phyloP scores from a whole-genome alignment of 2,113 vertebrate genomes.

The Tupaia chinensis region DNA sequence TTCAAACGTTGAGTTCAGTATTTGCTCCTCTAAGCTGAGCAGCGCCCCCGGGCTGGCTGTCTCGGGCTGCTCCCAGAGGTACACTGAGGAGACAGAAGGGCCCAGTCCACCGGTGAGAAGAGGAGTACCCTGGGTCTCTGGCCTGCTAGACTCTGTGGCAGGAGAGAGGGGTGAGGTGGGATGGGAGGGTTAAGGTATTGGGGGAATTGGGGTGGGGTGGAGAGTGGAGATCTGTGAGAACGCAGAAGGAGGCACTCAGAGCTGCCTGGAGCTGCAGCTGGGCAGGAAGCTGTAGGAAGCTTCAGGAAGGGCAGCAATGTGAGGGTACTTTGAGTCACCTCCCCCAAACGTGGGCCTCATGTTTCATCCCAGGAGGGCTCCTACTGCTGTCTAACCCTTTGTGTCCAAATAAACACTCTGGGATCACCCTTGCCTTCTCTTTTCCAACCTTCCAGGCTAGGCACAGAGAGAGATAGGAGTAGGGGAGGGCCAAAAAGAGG shows the following conservation, averaged over 20 bases:
- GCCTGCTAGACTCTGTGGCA: no score
- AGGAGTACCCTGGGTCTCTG: no score
- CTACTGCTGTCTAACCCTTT: not conserved
- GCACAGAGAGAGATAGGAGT: not conserved
- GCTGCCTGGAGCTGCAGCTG: not conserved
- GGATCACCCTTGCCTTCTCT: not conserved
- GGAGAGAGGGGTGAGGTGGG: not conserved
- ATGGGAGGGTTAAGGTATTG: no score
- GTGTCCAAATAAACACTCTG: not conserved
- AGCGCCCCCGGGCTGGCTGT: constrained; percentile 7
- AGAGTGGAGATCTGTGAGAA: no score
- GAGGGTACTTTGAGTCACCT: not conserved
- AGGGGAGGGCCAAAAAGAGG: constrained; percentile 47
- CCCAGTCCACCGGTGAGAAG: not conserved
- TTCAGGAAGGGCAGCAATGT: not conserved
- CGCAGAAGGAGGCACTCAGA: not conserved
- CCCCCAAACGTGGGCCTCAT: no score
- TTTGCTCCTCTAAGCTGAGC: constrained; percentile 83
- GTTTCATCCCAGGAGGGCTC: not conserved
- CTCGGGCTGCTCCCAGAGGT: constrained; percentile 67
- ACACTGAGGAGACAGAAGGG: constrained; percentile 68
- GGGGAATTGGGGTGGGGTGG: no score
- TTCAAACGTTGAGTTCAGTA: constrained; percentile 84
- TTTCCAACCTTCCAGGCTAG: not conserved
- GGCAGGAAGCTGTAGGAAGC: not conserved